These are phyloP conservation scores for human DNA, from an alignment of 2,113 vertebrate species.

Conservation along the genomic window GRCh38 chr2:184593001-184593500, in stretches of 20 bases:
- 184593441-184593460: background rate
- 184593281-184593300: background rate
- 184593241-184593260: background rate
- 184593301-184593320: background rate
- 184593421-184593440: too few species aligned
- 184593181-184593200: background rate
- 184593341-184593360: background rate
- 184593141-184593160: background rate
- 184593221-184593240: background rate
- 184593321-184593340: background rate
- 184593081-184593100: background rate
- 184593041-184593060: background rate
- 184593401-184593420: slow-evolving; percentile 4
- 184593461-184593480: background rate
- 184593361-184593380: background rate
- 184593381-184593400: background rate
- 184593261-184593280: background rate
- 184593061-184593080: background rate
- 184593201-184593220: background rate
- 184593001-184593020: background rate
- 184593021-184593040: background rate
- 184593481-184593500: background rate
- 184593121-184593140: background rate
- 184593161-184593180: background rate
- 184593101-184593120: background rate